Evolutionary conservation across 2,888 invertebrate genomes (phyloP), one percentile per base, ranked within the genome.

Genomic region (Rhingia rostrata): DNA sequence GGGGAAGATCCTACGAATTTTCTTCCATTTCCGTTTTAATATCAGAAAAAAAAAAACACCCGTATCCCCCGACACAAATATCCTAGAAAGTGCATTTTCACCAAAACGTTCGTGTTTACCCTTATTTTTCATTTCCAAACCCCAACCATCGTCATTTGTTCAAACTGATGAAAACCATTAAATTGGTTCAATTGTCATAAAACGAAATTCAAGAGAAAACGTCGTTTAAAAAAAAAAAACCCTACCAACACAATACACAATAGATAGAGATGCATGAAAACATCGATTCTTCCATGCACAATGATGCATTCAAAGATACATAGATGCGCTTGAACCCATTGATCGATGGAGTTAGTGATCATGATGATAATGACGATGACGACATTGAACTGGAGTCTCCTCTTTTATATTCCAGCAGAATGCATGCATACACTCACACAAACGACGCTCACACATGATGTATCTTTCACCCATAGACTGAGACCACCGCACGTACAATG

Each of bases 381-480:
- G 82, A 82, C 82, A 82, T 82, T 82, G 77, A 82, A 82, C 64
- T 77, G 53, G 32, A 61, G 61, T 60, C 58, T 53, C 51, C 61
- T 14, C 14, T 64, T 51, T 51, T 53, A 22, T 22, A 22, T 22
- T 49, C 43, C 22, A 54, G 5, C 33, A 32, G 10, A 14, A 22
- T 22, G 22, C 35, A 2, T 33, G 14, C 54, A 35, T n/a, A n/a
- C n/a, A n/a, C n/a, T n/a, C 53, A 33, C 43, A 61, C 35, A 39
- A 22, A 22, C 2, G 22, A 22, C 12, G 0, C 54, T 6, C 7
- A 6, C 12, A 7, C n/a, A 32, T 30, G 49, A 6, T 9, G 9
- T 4, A 7, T 3, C 72, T 30, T 10, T 33, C 6, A 7, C 9
- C 14, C 7, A 4, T 9, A 22, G 3, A 14, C 2, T 4, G 4